These are phyloP conservation scores for Acanthisitta chloris DNA, from an alignment of 2,113 vertebrate genomes.

Conservation along the genomic window DNA sequence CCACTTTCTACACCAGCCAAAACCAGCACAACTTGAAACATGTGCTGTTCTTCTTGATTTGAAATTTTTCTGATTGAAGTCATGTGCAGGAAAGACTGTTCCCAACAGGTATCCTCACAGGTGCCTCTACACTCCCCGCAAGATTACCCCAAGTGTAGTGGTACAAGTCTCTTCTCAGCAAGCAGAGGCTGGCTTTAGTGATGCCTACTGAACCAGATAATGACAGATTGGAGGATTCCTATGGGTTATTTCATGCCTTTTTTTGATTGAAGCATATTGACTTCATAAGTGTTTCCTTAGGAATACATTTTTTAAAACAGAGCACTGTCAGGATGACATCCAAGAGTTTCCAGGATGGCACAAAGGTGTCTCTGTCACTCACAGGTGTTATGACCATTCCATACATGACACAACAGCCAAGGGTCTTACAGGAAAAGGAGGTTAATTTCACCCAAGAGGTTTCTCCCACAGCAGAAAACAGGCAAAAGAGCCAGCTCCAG, in stretches of 20 bases:
- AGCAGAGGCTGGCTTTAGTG: neutral
- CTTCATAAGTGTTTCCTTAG: neutral
- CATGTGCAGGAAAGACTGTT: neutral
- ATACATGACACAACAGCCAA: neutral
- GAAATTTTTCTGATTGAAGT: neutral
- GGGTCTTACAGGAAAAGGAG: neutral
- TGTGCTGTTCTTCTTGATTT: neutral
- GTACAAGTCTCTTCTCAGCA: neutral
- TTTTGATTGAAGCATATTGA: neutral
- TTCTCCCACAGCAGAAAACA: neutral
- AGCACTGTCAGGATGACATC: neutral
- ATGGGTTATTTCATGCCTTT: neutral
- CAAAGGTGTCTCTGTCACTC: neutral
- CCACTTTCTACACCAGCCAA: too few species aligned
- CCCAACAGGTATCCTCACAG: neutral
- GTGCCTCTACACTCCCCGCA: neutral
- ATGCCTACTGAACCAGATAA: neutral
- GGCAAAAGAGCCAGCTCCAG: neutral
- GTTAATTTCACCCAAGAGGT: neutral
- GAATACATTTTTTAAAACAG: neutral
- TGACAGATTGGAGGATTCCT: neutral
- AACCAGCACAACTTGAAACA: too few species aligned
- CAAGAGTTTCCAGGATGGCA: neutral
- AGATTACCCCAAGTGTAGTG: rapidly evolving
- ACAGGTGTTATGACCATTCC: neutral